These are phyloP conservation scores for Trachelus tabidus DNA, from an alignment of 2,888 invertebrate species.

Conservation along the genomic window DNA sequence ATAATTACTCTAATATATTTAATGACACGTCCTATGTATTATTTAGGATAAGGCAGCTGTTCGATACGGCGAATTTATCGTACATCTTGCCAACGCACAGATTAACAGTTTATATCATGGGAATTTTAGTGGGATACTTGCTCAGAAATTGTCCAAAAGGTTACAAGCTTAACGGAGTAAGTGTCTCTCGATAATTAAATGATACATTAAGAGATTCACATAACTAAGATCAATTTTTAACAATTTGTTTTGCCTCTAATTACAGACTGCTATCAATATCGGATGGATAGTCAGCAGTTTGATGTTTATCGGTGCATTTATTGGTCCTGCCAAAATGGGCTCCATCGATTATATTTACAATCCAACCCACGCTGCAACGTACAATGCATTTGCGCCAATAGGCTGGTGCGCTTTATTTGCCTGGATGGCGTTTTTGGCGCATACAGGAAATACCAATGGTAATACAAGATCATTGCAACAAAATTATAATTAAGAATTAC, in stretches of 20 bases:
- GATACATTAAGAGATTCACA: not conserved
- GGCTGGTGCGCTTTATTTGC: slow-evolving; percentile 76
- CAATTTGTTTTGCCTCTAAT: not conserved
- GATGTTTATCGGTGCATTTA: slow-evolving; percentile 69
- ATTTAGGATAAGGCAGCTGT: slow-evolving; percentile 72
- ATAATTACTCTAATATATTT: not conserved
- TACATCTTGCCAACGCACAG: slow-evolving; percentile 76
- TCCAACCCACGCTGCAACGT: slow-evolving; percentile 74
- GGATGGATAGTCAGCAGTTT: slow-evolving; percentile 71
- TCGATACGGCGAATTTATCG: slow-evolving; percentile 76
- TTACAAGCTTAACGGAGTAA: slow-evolving; percentile 67
- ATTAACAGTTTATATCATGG: slow-evolving; percentile 77
- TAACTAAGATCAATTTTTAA: not conserved
- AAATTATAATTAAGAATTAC: not conserved
- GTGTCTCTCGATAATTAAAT: slow-evolving; percentile 9
- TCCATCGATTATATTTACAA: slow-evolving; percentile 72
- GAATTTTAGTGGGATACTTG: slow-evolving; percentile 73
- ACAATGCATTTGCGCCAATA: slow-evolving; percentile 78
- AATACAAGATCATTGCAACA: slow-evolving; percentile 11
- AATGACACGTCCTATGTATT: not conserved
- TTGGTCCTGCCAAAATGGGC: slow-evolving; percentile 76
- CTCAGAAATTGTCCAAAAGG: slow-evolving; percentile 67
- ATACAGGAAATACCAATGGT: slow-evolving; percentile 70
- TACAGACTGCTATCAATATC: slow-evolving; percentile 66
- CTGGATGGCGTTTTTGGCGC: slow-evolving; percentile 76